These are phyloP conservation scores for Hippocampus mohnikei DNA, from an alignment of 2,113 vertebrate genomes.

Conservation along the genomic window DNA sequence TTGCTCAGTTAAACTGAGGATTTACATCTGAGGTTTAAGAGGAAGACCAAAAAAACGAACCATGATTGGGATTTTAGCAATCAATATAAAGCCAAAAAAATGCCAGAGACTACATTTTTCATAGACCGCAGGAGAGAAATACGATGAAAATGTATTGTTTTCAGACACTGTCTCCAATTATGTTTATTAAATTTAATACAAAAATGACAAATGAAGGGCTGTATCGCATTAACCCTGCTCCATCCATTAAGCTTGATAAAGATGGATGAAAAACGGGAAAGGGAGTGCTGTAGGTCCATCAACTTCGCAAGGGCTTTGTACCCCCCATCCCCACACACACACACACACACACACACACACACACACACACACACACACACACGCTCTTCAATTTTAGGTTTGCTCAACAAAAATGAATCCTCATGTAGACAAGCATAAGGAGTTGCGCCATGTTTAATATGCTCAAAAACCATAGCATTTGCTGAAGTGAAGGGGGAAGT, in stretches of 20 bases:
- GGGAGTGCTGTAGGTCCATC: background rate
- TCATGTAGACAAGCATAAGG: background rate
- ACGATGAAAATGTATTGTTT: constrained; percentile 1
- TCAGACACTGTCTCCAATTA: constrained; percentile 5
- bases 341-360: too few relatives aligned
- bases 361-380: too few relatives aligned
- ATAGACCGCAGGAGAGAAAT: background rate
- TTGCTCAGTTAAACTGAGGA: constrained; percentile 39
- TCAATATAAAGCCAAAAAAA: constrained; percentile 22
- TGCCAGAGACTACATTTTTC: constrained; percentile 10
- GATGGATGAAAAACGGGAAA: background rate
- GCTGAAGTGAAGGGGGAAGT: background rate
- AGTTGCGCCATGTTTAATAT: background rate
- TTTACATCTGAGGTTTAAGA: constrained; percentile 17
- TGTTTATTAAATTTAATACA: constrained; percentile 14
- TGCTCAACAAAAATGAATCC: background rate
- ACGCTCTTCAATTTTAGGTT: too few relatives aligned
- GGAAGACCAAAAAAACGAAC: background rate
- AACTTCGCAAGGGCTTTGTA: constrained; percentile 2
- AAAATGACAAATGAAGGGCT: background rate
- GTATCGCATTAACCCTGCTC: background rate
- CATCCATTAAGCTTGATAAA: background rate
- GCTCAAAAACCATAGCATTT: background rate
- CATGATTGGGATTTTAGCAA: constrained; percentile 25
- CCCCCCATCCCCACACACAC: background rate